Conservation (phyloP, 2,888 invertebrate genomes). For the Scaptomyza tumidula region DNA sequence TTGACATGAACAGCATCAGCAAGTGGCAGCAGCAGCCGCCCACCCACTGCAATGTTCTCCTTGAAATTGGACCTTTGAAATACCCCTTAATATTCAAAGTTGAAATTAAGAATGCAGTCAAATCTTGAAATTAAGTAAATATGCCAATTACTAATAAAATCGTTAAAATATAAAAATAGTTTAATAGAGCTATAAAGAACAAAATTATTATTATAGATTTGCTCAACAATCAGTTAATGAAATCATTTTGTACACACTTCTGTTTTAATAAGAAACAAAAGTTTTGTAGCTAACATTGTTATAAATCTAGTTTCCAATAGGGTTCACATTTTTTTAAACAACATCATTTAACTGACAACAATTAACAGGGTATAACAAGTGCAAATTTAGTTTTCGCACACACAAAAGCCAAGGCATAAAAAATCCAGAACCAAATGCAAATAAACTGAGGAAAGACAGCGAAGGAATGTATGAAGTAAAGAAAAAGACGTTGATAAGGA, state of each 20-base stretch:
- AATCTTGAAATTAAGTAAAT: too few relatives aligned
- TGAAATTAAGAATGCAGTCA: too few relatives aligned
- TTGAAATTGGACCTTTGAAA: neutral
- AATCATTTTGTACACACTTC: too few relatives aligned
- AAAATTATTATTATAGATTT: too few relatives aligned
- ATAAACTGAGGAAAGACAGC: constrained; percentile 20
- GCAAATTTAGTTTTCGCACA: constrained; percentile 55
- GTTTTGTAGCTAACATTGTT: too few relatives aligned
- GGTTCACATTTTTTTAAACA: too few relatives aligned
- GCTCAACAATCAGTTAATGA: too few relatives aligned
- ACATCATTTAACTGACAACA: neutral
- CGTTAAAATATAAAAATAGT: too few relatives aligned
- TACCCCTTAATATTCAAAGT: constrained; percentile 14
- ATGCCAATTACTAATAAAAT: too few relatives aligned
- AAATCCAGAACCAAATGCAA: constrained; percentile 36
- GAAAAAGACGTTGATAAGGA: constrained; percentile 29
- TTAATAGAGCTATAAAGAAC: too few relatives aligned
- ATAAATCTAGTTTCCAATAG: too few relatives aligned
- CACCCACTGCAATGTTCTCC: neutral
- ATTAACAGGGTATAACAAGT: constrained; percentile 29
- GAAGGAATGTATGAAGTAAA: neutral
- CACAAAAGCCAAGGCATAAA: constrained; percentile 23
- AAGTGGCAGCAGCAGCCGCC: constrained; percentile 20
- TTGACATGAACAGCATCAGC: constrained; percentile 40
- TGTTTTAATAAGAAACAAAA: too few relatives aligned